phyloP scores from a whole-genome alignment of 1,140 invertebrate species.

The Drosophila nebulosa region DNA sequence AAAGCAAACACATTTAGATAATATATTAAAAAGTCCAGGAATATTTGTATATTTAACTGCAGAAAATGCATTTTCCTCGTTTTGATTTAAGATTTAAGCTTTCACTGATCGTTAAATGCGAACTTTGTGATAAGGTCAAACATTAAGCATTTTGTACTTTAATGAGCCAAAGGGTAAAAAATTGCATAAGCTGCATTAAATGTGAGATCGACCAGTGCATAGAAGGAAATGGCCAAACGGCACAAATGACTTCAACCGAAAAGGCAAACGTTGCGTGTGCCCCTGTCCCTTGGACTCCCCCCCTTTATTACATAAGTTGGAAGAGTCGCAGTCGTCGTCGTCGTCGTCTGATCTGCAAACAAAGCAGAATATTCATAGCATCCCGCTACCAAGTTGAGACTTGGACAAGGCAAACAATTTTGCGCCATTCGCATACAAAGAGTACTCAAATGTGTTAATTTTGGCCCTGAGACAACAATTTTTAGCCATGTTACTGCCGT shows the following conservation, averaged over 20 bases:
- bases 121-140: slow-evolving; percentile 18
- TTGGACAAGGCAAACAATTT: slow-evolving; percentile 12
- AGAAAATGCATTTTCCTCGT: too few relatives aligned
- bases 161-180: background rate
- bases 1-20: too few relatives aligned
- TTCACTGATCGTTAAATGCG: too few relatives aligned
- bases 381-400: slow-evolving; percentile 14
- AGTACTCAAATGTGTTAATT: slow-evolving; percentile 23
- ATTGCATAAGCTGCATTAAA: slow-evolving; percentile 55
- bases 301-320: slow-evolving; percentile 42
- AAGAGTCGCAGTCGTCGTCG: slow-evolving; percentile 3
- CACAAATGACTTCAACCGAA: slow-evolving; percentile 28
- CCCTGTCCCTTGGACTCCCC: slow-evolving; percentile 1
- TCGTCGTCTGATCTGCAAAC: background rate
- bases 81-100: too few relatives aligned
- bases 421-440: slow-evolving; percentile 56
- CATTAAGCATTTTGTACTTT: background rate
- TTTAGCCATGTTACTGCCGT: slow-evolving; percentile 25
- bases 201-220: slow-evolving; percentile 51
- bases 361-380: slow-evolving; percentile 44
- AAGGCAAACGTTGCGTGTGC: slow-evolving; percentile 31
- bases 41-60: too few relatives aligned
- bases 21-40: too few relatives aligned
- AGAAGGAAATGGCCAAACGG: slow-evolving; percentile 45
- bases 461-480: slow-evolving; percentile 52